Conservation (phyloP, 2,888 invertebrate genomes). For the Argynnis bischoffii region DNA sequence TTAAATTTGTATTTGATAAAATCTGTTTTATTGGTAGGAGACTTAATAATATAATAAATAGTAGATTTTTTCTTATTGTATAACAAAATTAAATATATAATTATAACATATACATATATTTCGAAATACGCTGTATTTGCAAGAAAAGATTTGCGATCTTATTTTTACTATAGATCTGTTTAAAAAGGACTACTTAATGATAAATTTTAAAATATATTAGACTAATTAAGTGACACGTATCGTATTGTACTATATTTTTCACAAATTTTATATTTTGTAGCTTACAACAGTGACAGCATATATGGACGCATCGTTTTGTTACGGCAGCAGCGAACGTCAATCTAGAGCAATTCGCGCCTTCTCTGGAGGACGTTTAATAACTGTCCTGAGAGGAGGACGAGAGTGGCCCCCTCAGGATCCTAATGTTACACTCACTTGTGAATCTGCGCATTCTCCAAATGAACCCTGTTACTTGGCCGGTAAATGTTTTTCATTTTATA, state of each 20-base stretch:
- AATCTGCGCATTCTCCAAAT: conserved; percentile 80
- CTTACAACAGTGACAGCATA: conserved; percentile 86
- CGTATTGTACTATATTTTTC: neutral
- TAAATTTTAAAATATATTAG: no score
- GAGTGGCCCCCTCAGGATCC: conserved; percentile 87
- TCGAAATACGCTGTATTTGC: no score
- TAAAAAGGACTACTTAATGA: no score
- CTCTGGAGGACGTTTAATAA: conserved; percentile 85
- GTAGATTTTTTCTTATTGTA: neutral
- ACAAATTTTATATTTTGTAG: conserved; percentile 54
- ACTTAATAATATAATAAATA: no score
- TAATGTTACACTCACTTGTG: conserved; percentile 88
- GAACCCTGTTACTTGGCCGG: conserved; percentile 91
- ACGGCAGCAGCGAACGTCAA: conserved; percentile 87
- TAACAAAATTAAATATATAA: no score
- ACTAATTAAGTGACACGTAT: no score
- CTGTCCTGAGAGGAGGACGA: conserved; percentile 83
- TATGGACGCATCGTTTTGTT: conserved; percentile 90
- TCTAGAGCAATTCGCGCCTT: conserved; percentile 85
- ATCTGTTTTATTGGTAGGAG: no score
- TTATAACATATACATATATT: no score
- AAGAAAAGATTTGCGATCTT: no score
- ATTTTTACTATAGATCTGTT: no score
- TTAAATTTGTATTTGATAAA: no score
- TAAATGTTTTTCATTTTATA: conserved; percentile 52